Conservation (phyloP, 2,888 invertebrate genomes). For the Cheilosia scutellata region DNA sequence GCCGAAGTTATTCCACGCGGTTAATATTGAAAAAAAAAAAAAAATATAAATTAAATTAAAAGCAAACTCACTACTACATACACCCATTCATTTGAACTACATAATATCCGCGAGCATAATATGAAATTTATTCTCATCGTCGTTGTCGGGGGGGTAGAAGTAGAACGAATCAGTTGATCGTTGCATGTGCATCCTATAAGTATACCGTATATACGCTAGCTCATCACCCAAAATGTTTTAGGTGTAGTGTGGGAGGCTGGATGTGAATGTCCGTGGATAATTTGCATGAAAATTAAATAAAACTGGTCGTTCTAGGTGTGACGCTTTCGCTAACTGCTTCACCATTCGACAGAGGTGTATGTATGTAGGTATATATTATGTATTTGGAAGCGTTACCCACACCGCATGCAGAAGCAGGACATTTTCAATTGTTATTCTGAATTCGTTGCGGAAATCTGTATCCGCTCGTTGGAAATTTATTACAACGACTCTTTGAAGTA, state of each 20-base stretch:
- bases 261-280: constrained; percentile 52
- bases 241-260: background rate
- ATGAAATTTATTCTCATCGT: background rate
- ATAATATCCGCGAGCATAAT: background rate
- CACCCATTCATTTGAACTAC: no score
- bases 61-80: no score
- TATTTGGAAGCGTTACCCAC: constrained; percentile 1
- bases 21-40: no score
- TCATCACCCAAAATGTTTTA: background rate
- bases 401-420: constrained; percentile 62
- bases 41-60: no score
- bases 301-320: constrained; percentile 68
- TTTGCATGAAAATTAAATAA: constrained; percentile 76
- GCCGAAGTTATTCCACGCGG: no score
- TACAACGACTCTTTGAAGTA: constrained; percentile 67
- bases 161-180: background rate
- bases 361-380: background rate
- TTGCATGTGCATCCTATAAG: background rate
- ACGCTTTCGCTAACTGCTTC: constrained; percentile 55
- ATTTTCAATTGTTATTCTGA: constrained; percentile 75
- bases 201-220: background rate
- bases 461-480: constrained; percentile 75
- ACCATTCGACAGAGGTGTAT: constrained; percentile 43
- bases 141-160: no score
- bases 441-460: constrained; percentile 76